Evolutionary conservation across 2,797 vertebrate genomes (phyloP), one percentile per base, ranked within the genome.

Genomic region (Esox lucius): DNA sequence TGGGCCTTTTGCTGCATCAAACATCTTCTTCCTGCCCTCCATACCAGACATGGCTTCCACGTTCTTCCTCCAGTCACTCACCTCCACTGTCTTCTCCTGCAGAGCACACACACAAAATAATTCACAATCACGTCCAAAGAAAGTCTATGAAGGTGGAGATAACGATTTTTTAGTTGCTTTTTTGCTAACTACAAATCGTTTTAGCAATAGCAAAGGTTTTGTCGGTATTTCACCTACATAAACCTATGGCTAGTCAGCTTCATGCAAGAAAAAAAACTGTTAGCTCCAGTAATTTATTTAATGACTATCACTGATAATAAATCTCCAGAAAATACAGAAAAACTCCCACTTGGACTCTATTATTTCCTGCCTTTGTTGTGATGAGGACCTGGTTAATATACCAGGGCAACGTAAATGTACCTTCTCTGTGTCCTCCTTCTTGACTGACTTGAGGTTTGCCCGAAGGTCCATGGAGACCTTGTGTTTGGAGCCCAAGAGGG

Each of bases 11-110:
- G 95, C 96, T 35, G 96, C 97, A 0, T 99, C 97, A 0, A 99
- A 99, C 98, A 99, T 99, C 91, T 99, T 99, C 93, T 98, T 99
- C 56, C 97, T 91, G 7, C 97, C 98, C 82, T 99, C 97, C 98
- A 99, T 99, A 42, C 97, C 97, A 0, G 97, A 99, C 97, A 98
- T 98, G 88, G 97, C 97, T 68, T 99, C 98, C 84, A 99, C 97
- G 0, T 99, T 99, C 92, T 99, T 99, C 88, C 98, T 95, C 98
- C 98, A 99, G 87, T 99, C 97, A 0, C 95, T 95, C 82, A 99
- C 96, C 88, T 98, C 98, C 81, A 92, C 97, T 0, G 97, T 97
- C 53, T 97, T 96, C 71, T 98, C 97, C 97, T 99, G 83, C 13
- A 79, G 16, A 66, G 26, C 1, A 12, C 15, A 53, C 56, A 22